Percentiles rank a stretch among this genome's conserved stretches.
phyloP scores from a whole-genome alignment of 2,113 vertebrate species.

The Dasyornis broadbenti region DNA sequence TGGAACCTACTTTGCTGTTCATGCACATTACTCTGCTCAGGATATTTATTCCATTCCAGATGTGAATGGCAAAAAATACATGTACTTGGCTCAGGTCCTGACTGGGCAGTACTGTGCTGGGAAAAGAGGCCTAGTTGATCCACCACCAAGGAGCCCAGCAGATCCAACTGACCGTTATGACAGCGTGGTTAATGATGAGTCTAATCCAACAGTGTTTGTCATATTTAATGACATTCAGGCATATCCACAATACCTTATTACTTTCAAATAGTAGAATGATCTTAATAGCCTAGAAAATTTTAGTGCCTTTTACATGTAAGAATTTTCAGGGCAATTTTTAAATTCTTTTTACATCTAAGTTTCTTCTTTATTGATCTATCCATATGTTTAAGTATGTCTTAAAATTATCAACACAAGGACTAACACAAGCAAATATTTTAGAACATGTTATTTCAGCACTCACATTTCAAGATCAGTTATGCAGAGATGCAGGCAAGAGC shows the following conservation, averaged over 20 bases:
- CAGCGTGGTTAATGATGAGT: slow-evolving; percentile 70
- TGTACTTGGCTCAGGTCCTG: slow-evolving; percentile 81
- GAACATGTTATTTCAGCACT: background rate
- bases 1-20: slow-evolving; percentile 82
- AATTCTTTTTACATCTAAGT: background rate
- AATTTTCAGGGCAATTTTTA: background rate
- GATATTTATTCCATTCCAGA: slow-evolving; percentile 71
- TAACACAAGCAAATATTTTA: background rate
- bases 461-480: background rate
- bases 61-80: slow-evolving; percentile 50
- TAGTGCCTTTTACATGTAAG: background rate
- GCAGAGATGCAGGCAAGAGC: background rate
- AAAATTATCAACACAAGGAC: background rate
- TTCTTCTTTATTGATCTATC: background rate
- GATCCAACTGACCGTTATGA: slow-evolving; percentile 61
- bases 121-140: background rate
- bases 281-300: background rate
- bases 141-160: slow-evolving; percentile 61
- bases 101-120: slow-evolving; percentile 72
- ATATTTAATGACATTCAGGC: slow-evolving; percentile 82
- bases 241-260: slow-evolving; percentile 86
- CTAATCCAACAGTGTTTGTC: slow-evolving; percentile 69
- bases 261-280: slow-evolving; percentile 59
- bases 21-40: slow-evolving; percentile 69
- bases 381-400: background rate